Evolutionary conservation across 2,113 vertebrate genomes (phyloP).

Genomic region (Edolisoma coerulescens): DNA sequence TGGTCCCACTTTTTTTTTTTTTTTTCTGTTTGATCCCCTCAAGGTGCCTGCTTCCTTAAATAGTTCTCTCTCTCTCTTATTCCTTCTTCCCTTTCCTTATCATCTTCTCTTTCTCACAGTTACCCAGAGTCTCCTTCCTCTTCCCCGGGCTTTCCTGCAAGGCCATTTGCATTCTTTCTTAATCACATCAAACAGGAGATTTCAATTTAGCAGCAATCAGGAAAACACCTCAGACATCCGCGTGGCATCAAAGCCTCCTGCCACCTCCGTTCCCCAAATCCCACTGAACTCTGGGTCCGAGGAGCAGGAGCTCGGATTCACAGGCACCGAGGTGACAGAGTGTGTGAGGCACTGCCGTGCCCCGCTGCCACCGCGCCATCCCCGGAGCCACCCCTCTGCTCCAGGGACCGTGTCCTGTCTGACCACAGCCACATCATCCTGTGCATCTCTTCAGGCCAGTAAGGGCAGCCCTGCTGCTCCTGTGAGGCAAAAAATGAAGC

Average conservation of each 20-base stretch:
- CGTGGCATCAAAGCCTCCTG: neutral
- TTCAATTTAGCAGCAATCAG: slow-evolving; percentile 6
- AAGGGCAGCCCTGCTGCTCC: neutral
- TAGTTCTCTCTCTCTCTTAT: neutral
- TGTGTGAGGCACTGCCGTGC: fast-evolving
- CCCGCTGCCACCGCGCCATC: neutral
- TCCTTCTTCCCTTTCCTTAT: neutral
- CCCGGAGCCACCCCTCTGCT: neutral
- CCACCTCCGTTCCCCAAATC: neutral
- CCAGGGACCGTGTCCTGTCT: fast-evolving
- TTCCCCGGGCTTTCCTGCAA: neutral
- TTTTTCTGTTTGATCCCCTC: neutral
- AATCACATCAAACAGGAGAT: slow-evolving; percentile 22
- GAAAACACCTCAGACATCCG: neutral
- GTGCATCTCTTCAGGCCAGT: neutral
- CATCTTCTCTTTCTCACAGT: neutral
- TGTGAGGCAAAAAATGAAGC: neutral
- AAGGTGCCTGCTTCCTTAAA: neutral
- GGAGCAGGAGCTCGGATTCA: neutral
- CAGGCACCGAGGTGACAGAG: fast-evolving
- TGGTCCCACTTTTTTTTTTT: neutral
- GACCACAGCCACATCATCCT: neutral
- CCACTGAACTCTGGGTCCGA: neutral
- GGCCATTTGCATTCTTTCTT: neutral
- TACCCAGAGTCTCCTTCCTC: neutral